Conservation (phyloP, 2,797 vertebrate species). For the Antrozous pallidus region DNA sequence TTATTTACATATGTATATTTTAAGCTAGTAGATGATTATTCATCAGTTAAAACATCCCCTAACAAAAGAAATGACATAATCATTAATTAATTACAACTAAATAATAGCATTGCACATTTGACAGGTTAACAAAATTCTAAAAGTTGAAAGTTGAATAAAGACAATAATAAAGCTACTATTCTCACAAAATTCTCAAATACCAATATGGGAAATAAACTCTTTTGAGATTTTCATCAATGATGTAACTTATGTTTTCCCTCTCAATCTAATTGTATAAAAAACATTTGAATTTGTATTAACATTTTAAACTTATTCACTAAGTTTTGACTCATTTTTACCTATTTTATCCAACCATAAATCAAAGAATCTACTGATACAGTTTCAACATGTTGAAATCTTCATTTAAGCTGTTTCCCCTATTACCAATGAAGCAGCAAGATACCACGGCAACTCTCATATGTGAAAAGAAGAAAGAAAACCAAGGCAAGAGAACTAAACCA, state of each 20-base stretch:
- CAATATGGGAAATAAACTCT: background rate
- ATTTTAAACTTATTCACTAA: constrained; percentile 18
- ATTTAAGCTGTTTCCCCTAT: background rate
- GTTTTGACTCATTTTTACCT: background rate
- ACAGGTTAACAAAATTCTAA: background rate
- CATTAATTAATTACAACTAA: constrained; percentile 40
- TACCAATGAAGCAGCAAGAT: constrained; percentile 44
- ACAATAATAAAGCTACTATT: background rate
- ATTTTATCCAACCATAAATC: background rate
- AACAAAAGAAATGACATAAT: background rate
- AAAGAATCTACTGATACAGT: background rate
- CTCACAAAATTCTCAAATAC: background rate
- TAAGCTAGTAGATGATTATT: constrained; percentile 12
- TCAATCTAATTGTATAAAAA: background rate
- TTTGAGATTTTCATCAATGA: background rate
- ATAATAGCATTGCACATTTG: constrained; percentile 44
- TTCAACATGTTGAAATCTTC: constrained; percentile 52
- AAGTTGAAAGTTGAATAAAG: constrained; percentile 41
- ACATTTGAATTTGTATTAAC: background rate
- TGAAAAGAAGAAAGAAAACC: background rate
- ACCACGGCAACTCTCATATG: background rate
- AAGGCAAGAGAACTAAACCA: background rate
- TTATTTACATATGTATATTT: constrained; percentile 36
- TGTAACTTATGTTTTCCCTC: background rate
- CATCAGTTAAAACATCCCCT: constrained; percentile 31